Percentiles rank a stretch among this genome's conserved stretches.
These are phyloP conservation scores for Morpho helenor DNA, from an alignment of 2,888 invertebrate species.

Conservation along the genomic window DNA sequence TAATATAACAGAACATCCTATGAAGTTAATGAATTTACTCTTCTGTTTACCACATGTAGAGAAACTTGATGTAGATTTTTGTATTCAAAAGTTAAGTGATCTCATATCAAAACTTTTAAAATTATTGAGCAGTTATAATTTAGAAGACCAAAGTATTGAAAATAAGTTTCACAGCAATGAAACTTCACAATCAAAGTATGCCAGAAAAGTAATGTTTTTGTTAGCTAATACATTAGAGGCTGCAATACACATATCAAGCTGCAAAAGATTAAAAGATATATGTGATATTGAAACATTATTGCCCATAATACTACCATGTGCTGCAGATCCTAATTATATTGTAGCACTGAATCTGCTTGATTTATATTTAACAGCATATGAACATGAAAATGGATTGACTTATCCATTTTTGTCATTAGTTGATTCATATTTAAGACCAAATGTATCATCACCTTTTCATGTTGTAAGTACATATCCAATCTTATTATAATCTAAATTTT, in stretches of 20 bases:
- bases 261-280: slow-evolving; percentile 64
- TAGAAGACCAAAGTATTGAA: slow-evolving; percentile 44
- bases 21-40: slow-evolving; percentile 65
- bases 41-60: slow-evolving; percentile 79
- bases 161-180: slow-evolving; percentile 54
- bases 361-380: slow-evolving; percentile 72
- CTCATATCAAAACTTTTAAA: slow-evolving; percentile 50
- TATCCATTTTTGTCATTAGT: slow-evolving; percentile 64
- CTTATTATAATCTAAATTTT: neutral
- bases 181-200: slow-evolving; percentile 46
- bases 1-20: slow-evolving; percentile 53
- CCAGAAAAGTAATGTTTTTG: slow-evolving; percentile 74
- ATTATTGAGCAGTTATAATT: slow-evolving; percentile 46
- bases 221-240: slow-evolving; percentile 80
- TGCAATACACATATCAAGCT: slow-evolving; percentile 75
- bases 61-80: slow-evolving; percentile 56
- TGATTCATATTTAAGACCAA: slow-evolving; percentile 75
- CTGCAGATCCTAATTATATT: slow-evolving; percentile 64
- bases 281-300: slow-evolving; percentile 62
- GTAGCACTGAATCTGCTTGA: slow-evolving; percentile 74
- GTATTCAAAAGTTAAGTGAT: slow-evolving; percentile 47
- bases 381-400: slow-evolving; percentile 62
- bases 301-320: slow-evolving; percentile 63
- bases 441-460: slow-evolving; percentile 84
- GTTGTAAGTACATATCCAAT: slow-evolving; percentile 68